Evolutionary conservation across 1,140 invertebrate species (phyloP).

Genomic region (Plodia interpunctella): DNA sequence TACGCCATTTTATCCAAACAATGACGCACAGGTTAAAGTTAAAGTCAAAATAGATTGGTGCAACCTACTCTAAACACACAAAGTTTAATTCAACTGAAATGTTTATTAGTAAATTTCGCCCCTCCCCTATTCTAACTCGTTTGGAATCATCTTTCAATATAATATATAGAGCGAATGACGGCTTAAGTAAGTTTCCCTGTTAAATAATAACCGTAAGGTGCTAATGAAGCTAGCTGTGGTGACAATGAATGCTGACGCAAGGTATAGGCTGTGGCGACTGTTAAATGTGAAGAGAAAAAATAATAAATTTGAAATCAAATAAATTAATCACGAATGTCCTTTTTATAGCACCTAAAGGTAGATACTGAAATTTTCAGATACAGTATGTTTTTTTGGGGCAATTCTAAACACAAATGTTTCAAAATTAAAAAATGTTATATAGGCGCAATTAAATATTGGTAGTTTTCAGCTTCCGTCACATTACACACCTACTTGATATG

Average conservation of each 20-base stretch:
- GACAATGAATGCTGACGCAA: background rate
- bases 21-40: background rate
- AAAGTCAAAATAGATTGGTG: too few species aligned
- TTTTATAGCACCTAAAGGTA: too few species aligned
- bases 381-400: too few species aligned
- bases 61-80: background rate
- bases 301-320: too few species aligned
- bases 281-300: background rate
- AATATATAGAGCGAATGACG: slow-evolving; percentile 7
- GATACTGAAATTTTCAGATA: too few species aligned
- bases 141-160: background rate
- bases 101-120: background rate
- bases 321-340: too few species aligned
- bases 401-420: too few species aligned
- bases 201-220: slow-evolving; percentile 16
- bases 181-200: slow-evolving; percentile 16
- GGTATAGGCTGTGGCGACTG: background rate
- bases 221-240: slow-evolving; percentile 10
- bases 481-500: too few species aligned
- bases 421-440: too few species aligned
- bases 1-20: too few species aligned
- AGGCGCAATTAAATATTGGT: too few species aligned
- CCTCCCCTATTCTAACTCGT: background rate
- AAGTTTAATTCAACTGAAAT: background rate
- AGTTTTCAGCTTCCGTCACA: too few species aligned